Evolutionary conservation across 2,888 invertebrate species (phyloP).

Genomic region (Chromoteleia sp.): DNA sequence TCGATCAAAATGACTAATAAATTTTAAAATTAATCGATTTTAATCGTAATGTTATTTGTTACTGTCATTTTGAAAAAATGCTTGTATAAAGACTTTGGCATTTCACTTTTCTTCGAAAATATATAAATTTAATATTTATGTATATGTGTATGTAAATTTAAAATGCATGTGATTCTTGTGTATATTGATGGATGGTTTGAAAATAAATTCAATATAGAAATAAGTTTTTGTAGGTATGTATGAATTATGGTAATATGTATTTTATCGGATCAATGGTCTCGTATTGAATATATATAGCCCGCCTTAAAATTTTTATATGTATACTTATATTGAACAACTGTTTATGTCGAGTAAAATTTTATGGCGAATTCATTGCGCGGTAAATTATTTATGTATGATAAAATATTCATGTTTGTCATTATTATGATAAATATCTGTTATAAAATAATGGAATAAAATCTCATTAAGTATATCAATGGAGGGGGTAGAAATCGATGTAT

Average conservation of each 20-base stretch:
- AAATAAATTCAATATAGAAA: too few species aligned
- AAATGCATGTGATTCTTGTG: background rate
- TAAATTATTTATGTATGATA: constrained; percentile 34
- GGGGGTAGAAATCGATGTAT: background rate
- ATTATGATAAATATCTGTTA: constrained; percentile 29
- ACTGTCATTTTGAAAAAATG: too few species aligned
- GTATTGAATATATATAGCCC: background rate
- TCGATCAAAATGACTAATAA: too few species aligned
- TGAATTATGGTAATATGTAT: constrained; percentile 5
- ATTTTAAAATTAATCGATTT: too few species aligned
- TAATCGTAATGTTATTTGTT: too few species aligned
- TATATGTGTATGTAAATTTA: too few species aligned
- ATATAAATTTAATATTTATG: too few species aligned
- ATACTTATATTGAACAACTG: constrained; percentile 24
- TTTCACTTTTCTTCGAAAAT: too few species aligned
- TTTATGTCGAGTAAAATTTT: constrained; percentile 26
- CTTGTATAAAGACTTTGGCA: too few species aligned
- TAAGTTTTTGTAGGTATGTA: background rate
- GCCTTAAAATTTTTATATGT: constrained; percentile 13
- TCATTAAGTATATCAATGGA: background rate
- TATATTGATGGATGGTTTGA: background rate
- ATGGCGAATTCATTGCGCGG: constrained; percentile 22
- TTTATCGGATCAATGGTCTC: constrained; percentile 11
- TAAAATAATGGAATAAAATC: constrained; percentile 28
- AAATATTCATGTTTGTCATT: constrained; percentile 44